phyloP scores from a whole-genome alignment of 2,797 vertebrate genomes.

The Danio aesculapii region DNA sequence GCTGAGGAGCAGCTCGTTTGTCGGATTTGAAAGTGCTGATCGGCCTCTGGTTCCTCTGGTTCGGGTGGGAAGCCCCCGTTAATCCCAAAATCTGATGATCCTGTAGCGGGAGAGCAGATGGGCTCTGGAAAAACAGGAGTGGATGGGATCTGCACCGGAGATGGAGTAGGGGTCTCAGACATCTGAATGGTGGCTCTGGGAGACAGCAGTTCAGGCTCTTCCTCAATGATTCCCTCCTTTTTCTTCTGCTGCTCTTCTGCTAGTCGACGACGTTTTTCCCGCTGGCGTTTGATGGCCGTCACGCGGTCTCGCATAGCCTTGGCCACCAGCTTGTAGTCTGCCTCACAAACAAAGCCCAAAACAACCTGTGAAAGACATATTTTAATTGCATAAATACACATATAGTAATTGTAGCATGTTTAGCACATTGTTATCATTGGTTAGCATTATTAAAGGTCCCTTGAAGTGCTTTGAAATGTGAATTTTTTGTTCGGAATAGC shows the following conservation, averaged over 20 bases:
- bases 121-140: slow-evolving; percentile 45
- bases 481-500: too few species aligned
- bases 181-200: slow-evolving; percentile 67
- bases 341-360: slow-evolving; percentile 92
- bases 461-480: too few species aligned
- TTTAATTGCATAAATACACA: neutral
- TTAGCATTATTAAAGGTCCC: too few species aligned
- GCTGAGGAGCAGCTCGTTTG: slow-evolving; percentile 85
- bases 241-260: slow-evolving; percentile 76
- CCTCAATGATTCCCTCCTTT: slow-evolving; percentile 74
- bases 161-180: slow-evolving; percentile 27
- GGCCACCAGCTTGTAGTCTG: slow-evolving; percentile 94
- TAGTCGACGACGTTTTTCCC: slow-evolving; percentile 86
- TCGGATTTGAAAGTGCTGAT: slow-evolving; percentile 89
- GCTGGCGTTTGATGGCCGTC: slow-evolving; percentile 89
- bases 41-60: slow-evolving; percentile 92
- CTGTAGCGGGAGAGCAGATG: slow-evolving; percentile 54
- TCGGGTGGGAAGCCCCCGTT: slow-evolving; percentile 82
- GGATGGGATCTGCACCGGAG: slow-evolving; percentile 44
- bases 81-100: slow-evolving; percentile 82
- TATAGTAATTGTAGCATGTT: too few species aligned
- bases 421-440: too few species aligned
- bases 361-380: slow-evolving; percentile 82
- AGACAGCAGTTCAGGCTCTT: slow-evolving; percentile 74
- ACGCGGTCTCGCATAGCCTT: slow-evolving; percentile 93